Evolutionary conservation across 2,888 invertebrate species (phyloP).

Genomic region (Ecdyonurus torrentis): DNA sequence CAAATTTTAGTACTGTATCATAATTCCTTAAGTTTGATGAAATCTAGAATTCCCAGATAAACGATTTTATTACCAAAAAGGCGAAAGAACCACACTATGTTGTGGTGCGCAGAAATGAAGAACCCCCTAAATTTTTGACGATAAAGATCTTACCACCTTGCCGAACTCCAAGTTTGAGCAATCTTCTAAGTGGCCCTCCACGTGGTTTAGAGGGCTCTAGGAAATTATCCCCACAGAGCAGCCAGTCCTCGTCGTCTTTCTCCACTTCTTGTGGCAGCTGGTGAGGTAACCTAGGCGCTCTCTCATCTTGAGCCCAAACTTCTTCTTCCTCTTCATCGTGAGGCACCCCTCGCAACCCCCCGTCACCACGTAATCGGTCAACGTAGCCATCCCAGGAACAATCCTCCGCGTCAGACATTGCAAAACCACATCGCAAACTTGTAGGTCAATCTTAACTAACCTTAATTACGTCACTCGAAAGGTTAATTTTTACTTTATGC

Average conservation of each 20-base stretch:
- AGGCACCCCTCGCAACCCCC: neutral
- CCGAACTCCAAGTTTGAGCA: neutral
- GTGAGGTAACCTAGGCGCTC: neutral
- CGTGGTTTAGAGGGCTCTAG: neutral
- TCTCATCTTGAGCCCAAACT: neutral
- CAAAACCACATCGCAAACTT: too few species aligned
- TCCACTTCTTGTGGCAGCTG: neutral
- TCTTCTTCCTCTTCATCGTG: neutral
- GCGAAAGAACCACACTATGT: too few species aligned
- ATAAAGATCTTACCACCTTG: too few species aligned
- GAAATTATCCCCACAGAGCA: neutral
- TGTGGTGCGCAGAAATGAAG: too few species aligned
- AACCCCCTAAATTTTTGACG: too few species aligned
- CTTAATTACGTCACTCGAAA: too few species aligned
- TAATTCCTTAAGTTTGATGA: too few species aligned
- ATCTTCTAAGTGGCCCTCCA: neutral
- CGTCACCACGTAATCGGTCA: neutral
- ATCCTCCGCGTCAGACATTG: neutral
- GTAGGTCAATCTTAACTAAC: too few species aligned
- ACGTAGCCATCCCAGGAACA: neutral
- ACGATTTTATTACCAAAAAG: too few species aligned
- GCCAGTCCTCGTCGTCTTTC: neutral
- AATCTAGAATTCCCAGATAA: too few species aligned
- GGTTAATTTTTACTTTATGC: too few species aligned
- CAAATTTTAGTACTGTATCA: too few species aligned